Evolutionary conservation across 2,113 vertebrate species (phyloP), one percentile per base, ranked within the genome.

Genomic region (Bolborhynchus lineola): DNA sequence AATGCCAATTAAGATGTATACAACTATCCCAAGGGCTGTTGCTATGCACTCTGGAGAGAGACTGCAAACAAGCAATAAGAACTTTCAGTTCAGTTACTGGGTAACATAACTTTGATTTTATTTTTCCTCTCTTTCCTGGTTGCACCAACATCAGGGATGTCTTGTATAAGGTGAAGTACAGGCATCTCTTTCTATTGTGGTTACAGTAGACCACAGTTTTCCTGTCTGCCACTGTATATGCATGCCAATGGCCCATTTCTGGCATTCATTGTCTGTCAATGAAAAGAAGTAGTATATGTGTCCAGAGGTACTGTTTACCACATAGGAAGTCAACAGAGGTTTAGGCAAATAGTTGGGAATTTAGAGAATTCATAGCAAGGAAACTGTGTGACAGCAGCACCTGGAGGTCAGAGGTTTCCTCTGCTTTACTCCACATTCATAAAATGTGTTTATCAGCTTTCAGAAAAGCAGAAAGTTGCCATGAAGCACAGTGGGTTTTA

Each of bases 331-430:
- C 44, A 80, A 11, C 44, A 69, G 39, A 47, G 11, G 4, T 76
- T 74, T 83, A 24, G 92, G n/a, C n/a, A 86, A 92, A 67, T 4
- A 44, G 7, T 26, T 80, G 80, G 44, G n/a, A 90, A 74, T 62
- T 76, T 62, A 80, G 33, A 18, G 67, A 77, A 60, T 62, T 90
- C 10, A 14, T 28, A 86, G 41, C 15, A 53, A 72, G 60, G 75
- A 77, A 88, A 65, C 26, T 59, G n/a, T 78, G 81, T 88, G 88
- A 83, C 31, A 93, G 92, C 75, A 88, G 39, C 82, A 93, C 39
- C 67, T 74, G 72, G 63, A 95, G 76, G 65, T 77, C 82, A 92
- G 11, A 39, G 8, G 23, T 65, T 88, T 85, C 28, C 65, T 68
- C n/a, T 82, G 68, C 46, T 74, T 83, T 70, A 23, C 10, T 88